phyloP scores from a whole-genome alignment of 2,797 vertebrate species.

The Notolabrus celidotus region DNA sequence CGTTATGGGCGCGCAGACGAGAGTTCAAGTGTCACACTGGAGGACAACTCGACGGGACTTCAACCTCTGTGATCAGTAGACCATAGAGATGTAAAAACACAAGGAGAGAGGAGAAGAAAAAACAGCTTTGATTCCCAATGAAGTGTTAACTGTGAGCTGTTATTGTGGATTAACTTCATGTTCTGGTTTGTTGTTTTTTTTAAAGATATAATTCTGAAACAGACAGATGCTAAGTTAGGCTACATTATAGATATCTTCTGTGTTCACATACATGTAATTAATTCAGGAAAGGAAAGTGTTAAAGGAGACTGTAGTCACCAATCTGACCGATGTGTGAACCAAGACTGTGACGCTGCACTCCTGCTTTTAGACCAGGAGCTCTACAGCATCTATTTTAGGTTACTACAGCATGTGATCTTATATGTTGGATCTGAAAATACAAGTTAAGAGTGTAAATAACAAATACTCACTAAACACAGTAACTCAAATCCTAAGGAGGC shows the following conservation, averaged over 20 bases:
- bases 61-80: conserved; percentile 26
- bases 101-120: neutral
- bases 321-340: neutral
- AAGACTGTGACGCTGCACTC: neutral
- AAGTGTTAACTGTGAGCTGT: neutral
- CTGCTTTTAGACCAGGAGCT: neutral
- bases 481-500: neutral
- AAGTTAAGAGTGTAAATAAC: neutral
- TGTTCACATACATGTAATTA: neutral
- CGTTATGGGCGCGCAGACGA: conserved; percentile 15
- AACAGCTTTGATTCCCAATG: neutral
- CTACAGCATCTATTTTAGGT: neutral
- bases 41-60: conserved; percentile 11
- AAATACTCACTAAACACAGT: neutral
- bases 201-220: neutral
- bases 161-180: neutral
- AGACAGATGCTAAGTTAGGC: neutral
- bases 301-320: neutral
- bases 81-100: conserved; percentile 7
- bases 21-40: conserved; percentile 24
- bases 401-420: neutral
- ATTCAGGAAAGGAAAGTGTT: neutral
- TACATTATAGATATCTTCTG: accelerated
- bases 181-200: neutral
- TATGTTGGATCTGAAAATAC: neutral